Evolutionary conservation across 2,113 vertebrate genomes (phyloP).

Genomic region (Mirounga angustirostris): DNA sequence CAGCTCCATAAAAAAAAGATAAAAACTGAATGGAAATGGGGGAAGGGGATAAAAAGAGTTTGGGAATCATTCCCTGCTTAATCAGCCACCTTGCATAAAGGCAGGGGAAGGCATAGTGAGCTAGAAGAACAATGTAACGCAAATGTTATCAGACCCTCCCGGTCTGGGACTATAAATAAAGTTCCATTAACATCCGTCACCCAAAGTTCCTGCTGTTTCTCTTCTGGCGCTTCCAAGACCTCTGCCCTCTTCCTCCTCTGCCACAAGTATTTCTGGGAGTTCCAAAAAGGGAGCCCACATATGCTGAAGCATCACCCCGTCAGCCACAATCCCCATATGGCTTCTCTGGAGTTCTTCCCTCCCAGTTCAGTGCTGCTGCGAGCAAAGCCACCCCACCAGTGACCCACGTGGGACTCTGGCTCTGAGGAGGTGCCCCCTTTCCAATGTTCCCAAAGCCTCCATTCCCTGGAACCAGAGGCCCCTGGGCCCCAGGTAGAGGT

Average conservation of each 20-base stretch:
- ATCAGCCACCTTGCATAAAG: background rate
- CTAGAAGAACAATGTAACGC: background rate
- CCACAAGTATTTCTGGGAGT: conserved; percentile 77
- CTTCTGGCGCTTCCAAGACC: conserved; percentile 72
- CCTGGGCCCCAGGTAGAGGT: background rate
- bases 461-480: background rate
- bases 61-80: background rate
- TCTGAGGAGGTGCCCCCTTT: background rate
- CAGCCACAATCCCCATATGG: conserved; percentile 53
- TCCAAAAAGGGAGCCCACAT: conserved; percentile 70
- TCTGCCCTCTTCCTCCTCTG: conserved; percentile 78
- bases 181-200: conserved; percentile 71
- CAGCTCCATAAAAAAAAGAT: background rate
- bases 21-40: conserved; percentile 25
- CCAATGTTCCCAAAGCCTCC: background rate
- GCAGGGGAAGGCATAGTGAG: background rate
- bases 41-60: background rate
- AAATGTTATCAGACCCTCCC: conserved; percentile 68
- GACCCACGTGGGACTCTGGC: background rate
- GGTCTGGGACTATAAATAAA: conserved; percentile 76
- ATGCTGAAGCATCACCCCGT: conserved; percentile 48
- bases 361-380: conserved; percentile 39
- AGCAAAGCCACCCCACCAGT: background rate
- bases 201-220: conserved; percentile 75
- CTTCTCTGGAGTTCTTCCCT: conserved; percentile 50